Evolutionary conservation across 2,113 vertebrate genomes (phyloP).

Genomic region (Nycticryphes semicollaris): DNA sequence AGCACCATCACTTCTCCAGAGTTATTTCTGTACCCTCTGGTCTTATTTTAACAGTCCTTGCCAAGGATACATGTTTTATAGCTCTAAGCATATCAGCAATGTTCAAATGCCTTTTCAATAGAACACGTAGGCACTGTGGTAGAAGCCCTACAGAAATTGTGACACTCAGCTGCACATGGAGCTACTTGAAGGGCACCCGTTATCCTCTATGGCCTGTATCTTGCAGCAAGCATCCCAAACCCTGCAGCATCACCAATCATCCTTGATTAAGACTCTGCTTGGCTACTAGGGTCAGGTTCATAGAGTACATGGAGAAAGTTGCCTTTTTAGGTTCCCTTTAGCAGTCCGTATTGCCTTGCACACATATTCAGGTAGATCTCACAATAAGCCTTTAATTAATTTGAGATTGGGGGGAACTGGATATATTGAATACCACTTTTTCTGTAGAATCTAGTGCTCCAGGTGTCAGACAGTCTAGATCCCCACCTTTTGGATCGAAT

Average conservation of each 20-base stretch:
- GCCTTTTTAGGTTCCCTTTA: neutral
- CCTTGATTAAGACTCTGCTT: neutral
- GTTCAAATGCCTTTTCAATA: neutral
- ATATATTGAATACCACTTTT: neutral
- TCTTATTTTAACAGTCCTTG: neutral
- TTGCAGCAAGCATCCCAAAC: neutral
- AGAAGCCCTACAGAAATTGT: neutral
- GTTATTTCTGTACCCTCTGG: neutral
- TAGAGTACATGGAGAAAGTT: neutral
- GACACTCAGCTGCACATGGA: neutral
- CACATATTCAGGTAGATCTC: neutral
- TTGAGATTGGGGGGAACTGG: neutral
- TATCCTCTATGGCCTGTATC: neutral
- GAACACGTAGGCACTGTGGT: neutral
- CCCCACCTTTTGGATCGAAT: neutral
- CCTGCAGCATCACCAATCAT: neutral
- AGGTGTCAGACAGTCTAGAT: neutral
- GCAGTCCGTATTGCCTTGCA: neutral
- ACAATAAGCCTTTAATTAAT: neutral
- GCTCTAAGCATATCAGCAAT: neutral
- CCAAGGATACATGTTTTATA: too few relatives aligned
- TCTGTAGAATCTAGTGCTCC: neutral
- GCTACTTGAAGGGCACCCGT: neutral
- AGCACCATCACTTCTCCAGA: fast-evolving
- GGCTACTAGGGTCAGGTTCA: neutral